These are phyloP conservation scores for Pocillopora damicornis DNA, from an alignment of 64 coral and sea anemone genomes.

Conservation along the genomic window DNA sequence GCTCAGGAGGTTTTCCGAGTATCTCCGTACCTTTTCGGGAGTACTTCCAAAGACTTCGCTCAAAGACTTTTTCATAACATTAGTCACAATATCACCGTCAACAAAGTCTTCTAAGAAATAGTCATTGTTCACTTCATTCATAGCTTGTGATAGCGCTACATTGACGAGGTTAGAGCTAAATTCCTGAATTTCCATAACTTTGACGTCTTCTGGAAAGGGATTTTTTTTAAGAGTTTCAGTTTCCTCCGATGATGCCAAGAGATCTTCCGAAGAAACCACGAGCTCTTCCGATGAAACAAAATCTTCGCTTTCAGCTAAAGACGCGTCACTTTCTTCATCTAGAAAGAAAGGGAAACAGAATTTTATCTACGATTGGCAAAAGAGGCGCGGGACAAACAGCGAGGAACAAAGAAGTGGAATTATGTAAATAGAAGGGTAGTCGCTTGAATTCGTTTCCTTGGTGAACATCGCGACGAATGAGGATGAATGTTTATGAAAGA, in stretches of 20 bases:
- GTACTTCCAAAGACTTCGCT: constrained; percentile 38
- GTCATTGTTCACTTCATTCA: constrained; percentile 25
- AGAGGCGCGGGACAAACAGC: too few relatives aligned
- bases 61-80: constrained; percentile 62
- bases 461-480: too few relatives aligned
- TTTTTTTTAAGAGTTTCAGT: background rate
- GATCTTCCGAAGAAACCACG: background rate
- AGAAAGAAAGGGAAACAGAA: background rate
- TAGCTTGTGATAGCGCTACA: constrained; percentile 1
- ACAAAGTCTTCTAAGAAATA: background rate
- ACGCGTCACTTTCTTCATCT: background rate
- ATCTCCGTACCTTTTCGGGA: constrained; percentile 34
- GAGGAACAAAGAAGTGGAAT: background rate
- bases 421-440: too few relatives aligned
- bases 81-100: constrained; percentile 41
- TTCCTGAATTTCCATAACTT: background rate
- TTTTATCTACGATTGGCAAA: background rate
- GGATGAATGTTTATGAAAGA: too few relatives aligned
- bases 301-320: background rate
- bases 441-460: too few relatives aligned
- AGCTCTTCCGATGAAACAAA: background rate
- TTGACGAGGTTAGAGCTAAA: constrained; percentile 35
- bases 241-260: background rate
- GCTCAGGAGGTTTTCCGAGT: constrained; percentile 23
- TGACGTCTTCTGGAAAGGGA: background rate